Percentiles rank a stretch among this genome's conserved stretches.
Conservation (phyloP, 2,888 invertebrate genomes). For the Balanococcus diminutus region DNA sequence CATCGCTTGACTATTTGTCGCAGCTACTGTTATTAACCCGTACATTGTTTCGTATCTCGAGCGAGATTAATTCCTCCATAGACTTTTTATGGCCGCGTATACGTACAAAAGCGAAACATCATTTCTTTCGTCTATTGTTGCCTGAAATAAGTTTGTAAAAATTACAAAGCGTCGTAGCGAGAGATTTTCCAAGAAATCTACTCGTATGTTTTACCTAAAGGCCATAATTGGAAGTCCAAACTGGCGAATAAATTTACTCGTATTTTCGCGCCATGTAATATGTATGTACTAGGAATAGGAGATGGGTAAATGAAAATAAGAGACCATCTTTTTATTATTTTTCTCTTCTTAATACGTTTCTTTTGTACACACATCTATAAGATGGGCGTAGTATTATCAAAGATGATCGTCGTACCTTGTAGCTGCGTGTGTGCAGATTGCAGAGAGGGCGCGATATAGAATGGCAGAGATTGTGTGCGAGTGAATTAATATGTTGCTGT, state of each 20-base stretch:
- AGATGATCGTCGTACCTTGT: constrained; percentile 3
- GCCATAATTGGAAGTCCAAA: not conserved
- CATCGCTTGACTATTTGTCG: not conserved
- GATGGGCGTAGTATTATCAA: constrained; percentile 30
- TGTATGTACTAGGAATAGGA: not conserved
- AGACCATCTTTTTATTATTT: not conserved
- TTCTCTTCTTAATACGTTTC: not conserved
- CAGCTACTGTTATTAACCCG: not conserved
- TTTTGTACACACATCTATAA: not conserved
- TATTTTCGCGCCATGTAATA: not conserved
- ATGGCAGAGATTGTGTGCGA: not conserved
- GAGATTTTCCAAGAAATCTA: constrained; percentile 2
- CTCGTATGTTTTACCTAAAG: not conserved
- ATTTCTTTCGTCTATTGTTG: constrained; percentile 16
- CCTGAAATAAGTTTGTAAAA: not conserved
- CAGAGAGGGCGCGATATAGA: not conserved
- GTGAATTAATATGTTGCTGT: constrained; percentile 34
- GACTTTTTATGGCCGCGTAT: no score
- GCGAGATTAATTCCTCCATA: not conserved
- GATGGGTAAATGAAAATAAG: not conserved
- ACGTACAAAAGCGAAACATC: not conserved
- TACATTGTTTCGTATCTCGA: not conserved
- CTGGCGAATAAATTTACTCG: constrained; percentile 2
- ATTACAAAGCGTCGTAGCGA: not conserved
- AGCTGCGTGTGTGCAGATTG: not conserved